These are phyloP conservation scores for Aurelia aurita DNA, from an alignment of 30 jellyfish, hydroid and myxozoan species.

Conservation along the genomic window DNA sequence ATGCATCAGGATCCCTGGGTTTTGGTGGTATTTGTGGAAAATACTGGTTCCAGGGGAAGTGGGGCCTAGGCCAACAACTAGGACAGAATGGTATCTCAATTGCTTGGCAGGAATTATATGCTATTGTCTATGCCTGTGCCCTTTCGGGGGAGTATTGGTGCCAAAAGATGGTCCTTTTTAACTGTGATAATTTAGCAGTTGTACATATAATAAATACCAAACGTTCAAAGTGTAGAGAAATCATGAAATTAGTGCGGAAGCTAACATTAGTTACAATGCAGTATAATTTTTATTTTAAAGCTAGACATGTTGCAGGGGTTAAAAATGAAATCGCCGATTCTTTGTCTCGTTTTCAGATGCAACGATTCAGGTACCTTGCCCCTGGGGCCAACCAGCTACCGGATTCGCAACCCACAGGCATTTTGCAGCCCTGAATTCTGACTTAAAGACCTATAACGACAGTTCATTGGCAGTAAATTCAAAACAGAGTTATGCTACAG, in stretches of 20 bases:
- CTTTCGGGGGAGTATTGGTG: slow-evolving; percentile 41
- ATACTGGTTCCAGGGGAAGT: not conserved
- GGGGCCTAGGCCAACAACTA: not conserved
- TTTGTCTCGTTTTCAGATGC: slow-evolving; percentile 19
- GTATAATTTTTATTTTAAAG: not conserved
- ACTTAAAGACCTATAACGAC: not conserved
- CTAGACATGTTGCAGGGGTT: slow-evolving; percentile 19
- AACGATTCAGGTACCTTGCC: slow-evolving; percentile 1
- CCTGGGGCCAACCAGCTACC: slow-evolving; percentile 15
- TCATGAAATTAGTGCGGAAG: slow-evolving; percentile 14
- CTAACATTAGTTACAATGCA: not conserved
- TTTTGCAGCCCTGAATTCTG: not conserved
- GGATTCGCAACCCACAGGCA: not conserved
- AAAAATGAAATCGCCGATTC: slow-evolving; percentile 33
- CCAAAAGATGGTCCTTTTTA: slow-evolving; percentile 1
- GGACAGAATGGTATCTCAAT: slow-evolving; percentile 1
- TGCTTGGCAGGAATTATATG: slow-evolving; percentile 42
- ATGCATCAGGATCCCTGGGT: slow-evolving; percentile 43
- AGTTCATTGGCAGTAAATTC: not conserved
- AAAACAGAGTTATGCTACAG: not conserved
- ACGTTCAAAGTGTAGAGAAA: slow-evolving; percentile 10
- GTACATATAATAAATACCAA: not conserved
- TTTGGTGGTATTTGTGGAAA: slow-evolving; percentile 12
- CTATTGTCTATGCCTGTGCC: slow-evolving; percentile 43
- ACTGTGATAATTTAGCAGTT: slow-evolving; percentile 38